phyloP scores from a whole-genome alignment of 2,888 invertebrate species.

The Drosophila infuscata region DNA sequence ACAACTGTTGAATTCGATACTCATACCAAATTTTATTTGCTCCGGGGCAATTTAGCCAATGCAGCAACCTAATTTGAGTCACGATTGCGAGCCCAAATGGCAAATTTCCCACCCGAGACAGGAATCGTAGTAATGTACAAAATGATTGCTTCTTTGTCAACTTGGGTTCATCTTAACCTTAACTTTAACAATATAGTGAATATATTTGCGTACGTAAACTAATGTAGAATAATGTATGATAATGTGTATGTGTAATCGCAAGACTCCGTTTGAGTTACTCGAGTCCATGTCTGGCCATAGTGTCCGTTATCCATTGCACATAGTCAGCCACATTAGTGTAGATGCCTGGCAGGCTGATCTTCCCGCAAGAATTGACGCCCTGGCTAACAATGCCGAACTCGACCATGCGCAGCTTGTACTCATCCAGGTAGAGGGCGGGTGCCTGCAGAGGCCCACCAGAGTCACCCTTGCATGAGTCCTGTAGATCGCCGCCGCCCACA shows the following conservation, averaged over 20 bases:
- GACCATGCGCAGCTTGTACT: conserved; percentile 66
- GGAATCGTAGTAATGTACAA: background rate
- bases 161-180: background rate
- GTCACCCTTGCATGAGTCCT: conserved; percentile 81
- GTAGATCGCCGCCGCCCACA: conserved; percentile 79
- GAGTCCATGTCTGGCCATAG: conserved; percentile 61
- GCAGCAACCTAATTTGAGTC: background rate
- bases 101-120: background rate
- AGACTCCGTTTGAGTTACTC: conserved; percentile 13
- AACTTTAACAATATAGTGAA: background rate
- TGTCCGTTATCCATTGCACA: conserved; percentile 86
- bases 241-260: background rate
- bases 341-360: conserved; percentile 86
- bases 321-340: conserved; percentile 86
- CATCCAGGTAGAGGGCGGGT: conserved; percentile 50
- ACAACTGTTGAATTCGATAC: background rate
- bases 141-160: background rate
- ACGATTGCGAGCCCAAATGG: background rate
- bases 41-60: background rate
- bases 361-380: conserved; percentile 86
- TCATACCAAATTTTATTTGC: background rate
- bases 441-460: conserved; percentile 80
- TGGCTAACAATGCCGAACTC: conserved; percentile 88
- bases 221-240: too few species aligned
- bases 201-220: background rate